Evolutionary conservation across 2,888 invertebrate genomes (phyloP), one percentile per base, ranked within the genome.

Genomic region (Ichneumoninae sp.): DNA sequence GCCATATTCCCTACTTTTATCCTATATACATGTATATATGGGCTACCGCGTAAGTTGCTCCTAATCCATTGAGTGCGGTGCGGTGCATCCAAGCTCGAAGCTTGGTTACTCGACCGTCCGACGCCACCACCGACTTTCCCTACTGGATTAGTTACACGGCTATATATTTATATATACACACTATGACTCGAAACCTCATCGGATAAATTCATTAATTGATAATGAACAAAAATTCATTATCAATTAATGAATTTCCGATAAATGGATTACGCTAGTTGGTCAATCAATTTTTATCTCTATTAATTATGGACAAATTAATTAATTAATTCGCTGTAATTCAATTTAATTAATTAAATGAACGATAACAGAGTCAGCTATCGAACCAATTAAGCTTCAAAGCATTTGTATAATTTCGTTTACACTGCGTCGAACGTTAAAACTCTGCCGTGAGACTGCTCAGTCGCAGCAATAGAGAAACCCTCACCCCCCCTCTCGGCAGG

Each of bases 41-140:
- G 16, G 2, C n/a, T 50, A 57, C 63, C 60, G 33, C 44, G 13
- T 8, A 68, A 8, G 26, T 57, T n/a, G 50, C 47, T 44, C 71
- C 68, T 80, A 80, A 86, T 82, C 84, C 79, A 84, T 86, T 52
- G 86, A 84, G 83, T 71, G 60, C 68, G 70, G 52, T 71, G 73
- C 66, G 52, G 30, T 70, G 69, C 69, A 52, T 40, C 19, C 13
- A 68, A 52, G 40, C 65, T 36, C 52, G 19, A 65, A 81, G 77
- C 84, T 86, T 85, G 82, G 52, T 68, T 81, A 73, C 47, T 71
- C 74, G 83, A 60, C 87, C 87, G 86, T 70, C 60, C 79, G 83
- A 85, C 84, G 88, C 75, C 87, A 85, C 88, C 87, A 88, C 87
- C 77, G 66, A 69, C 81, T 81, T 77, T 10, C 36, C 70, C n/a